Percentiles rank a stretch among this genome's conserved stretches.
Conservation (phyloP, 2,113 vertebrate genomes). For the Cyphomyrus discorhynchus region DNA sequence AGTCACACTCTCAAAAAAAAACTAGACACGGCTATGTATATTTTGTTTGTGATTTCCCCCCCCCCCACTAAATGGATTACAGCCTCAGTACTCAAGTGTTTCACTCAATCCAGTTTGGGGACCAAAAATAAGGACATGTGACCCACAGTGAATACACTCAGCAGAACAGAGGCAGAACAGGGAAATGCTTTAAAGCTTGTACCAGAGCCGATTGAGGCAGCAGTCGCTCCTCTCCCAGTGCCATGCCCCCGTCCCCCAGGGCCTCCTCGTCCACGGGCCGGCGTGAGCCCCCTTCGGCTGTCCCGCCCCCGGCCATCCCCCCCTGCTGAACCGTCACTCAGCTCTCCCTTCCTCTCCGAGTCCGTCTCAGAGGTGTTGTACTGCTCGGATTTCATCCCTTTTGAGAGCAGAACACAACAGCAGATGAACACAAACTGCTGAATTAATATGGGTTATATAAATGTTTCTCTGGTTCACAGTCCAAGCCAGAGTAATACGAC, state of each 20-base stretch:
- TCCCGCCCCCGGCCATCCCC: conserved; percentile 79
- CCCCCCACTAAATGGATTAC: neutral
- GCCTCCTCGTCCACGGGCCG: conserved; percentile 73
- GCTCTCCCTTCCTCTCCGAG: conserved; percentile 87
- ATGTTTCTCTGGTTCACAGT: neutral
- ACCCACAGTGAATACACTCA: neutral
- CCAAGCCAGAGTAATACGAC: neutral
- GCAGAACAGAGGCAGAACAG: neutral
- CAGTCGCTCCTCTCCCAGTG: conserved; percentile 72
- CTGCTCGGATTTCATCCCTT: conserved; percentile 93
- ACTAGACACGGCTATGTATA: neutral
- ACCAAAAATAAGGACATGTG: neutral
- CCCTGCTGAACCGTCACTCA: conserved; percentile 90
- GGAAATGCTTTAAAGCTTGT: conserved; percentile 25
- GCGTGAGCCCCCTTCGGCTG: conserved; percentile 71
- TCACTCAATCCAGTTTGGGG: neutral
- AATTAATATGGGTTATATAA: neutral
- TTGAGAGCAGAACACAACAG: neutral
- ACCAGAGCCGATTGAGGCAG: conserved; percentile 83
- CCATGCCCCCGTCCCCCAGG: conserved; percentile 77
- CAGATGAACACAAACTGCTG: neutral
- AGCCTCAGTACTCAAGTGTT: neutral
- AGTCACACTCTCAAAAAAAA: conserved; percentile 26
- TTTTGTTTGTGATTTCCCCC: neutral
- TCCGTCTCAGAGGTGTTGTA: conserved; percentile 94